These are phyloP conservation scores for Spheniscus mendiculus DNA, from an alignment of 2,113 vertebrate species.

Conservation along the genomic window DNA sequence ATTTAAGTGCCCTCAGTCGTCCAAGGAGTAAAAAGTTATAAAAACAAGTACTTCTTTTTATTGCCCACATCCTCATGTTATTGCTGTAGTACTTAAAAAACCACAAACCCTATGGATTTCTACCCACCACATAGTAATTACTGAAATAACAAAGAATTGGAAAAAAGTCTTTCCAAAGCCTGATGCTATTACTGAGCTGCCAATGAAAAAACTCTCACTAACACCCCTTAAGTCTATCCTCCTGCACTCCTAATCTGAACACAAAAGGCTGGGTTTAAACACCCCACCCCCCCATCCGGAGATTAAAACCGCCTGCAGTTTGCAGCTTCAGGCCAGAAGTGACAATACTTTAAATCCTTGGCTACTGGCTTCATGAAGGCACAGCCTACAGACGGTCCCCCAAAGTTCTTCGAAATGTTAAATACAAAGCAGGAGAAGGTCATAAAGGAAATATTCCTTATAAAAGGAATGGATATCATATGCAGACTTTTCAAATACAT, in stretches of 20 bases:
- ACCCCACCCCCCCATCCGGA: neutral
- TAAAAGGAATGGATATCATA: constrained; percentile 37
- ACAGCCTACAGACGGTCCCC: constrained; percentile 33
- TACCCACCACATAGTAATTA: constrained; percentile 37
- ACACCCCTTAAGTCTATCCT: constrained; percentile 36
- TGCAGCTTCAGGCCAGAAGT: constrained; percentile 51
- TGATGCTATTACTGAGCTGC: constrained; percentile 39
- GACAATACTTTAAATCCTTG: constrained; percentile 72
- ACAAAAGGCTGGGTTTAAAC: constrained; percentile 73
- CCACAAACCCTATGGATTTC: constrained; percentile 23
- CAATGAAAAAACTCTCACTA: constrained; percentile 30
- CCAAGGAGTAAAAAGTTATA: constrained; percentile 13
- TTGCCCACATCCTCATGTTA: neutral
- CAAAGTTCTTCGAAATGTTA: constrained; percentile 73
- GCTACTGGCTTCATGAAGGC: constrained; percentile 47
- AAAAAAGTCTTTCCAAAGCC: constrained; percentile 34
- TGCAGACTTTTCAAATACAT: constrained; percentile 47
- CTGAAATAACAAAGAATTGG: constrained; percentile 28
- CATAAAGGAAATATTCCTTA: constrained; percentile 47
- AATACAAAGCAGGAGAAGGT: constrained; percentile 61
- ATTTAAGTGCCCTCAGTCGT: neutral
- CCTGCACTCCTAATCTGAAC: constrained; percentile 68
- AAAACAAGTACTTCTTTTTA: neutral
- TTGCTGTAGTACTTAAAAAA: neutral
- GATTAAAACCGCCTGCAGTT: constrained; percentile 67